Evolutionary conservation across 2,797 vertebrate species (phyloP).

Genomic region (Micropoecilia bifurca): DNA sequence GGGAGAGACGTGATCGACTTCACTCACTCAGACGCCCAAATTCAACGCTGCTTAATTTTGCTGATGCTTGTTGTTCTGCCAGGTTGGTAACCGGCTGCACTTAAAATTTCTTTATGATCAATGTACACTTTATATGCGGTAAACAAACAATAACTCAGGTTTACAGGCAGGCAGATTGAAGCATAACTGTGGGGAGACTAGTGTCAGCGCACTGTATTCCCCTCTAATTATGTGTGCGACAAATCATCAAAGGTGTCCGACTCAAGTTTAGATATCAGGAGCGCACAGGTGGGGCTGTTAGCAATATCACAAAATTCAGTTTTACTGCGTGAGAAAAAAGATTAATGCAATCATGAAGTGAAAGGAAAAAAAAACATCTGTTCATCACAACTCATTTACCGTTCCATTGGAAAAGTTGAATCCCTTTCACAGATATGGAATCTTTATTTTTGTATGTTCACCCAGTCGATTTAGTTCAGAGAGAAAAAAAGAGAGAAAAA

Average conservation of each 20-base stretch:
- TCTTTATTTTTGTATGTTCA: neutral
- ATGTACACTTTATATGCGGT: constrained; percentile 52
- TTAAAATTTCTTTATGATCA: constrained; percentile 48
- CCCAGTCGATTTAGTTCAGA: neutral
- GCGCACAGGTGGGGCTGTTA: constrained; percentile 38
- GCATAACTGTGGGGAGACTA: constrained; percentile 23
- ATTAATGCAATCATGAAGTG: constrained; percentile 4
- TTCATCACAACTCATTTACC: constrained; percentile 1
- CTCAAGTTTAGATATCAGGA: constrained; percentile 32
- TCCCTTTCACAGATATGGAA: neutral
- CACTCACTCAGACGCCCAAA: constrained; percentile 16
- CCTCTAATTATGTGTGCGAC: constrained; percentile 35
- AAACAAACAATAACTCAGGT: constrained; percentile 69
- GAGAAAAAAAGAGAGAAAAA: neutral
- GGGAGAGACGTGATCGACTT: constrained; percentile 26
- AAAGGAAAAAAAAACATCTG: neutral
- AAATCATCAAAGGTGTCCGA: constrained; percentile 43
- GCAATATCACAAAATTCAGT: constrained; percentile 1
- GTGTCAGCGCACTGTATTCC: constrained; percentile 2
- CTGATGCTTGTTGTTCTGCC: constrained; percentile 53
- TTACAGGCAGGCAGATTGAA: constrained; percentile 56
- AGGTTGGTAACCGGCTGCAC: constrained; percentile 32
- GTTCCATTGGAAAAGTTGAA: neutral
- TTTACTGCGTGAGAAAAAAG: neutral
- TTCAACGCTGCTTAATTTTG: constrained; percentile 26